These are phyloP conservation scores for Elachura formosa DNA, from an alignment of 2,113 vertebrate species.

Conservation along the genomic window DNA sequence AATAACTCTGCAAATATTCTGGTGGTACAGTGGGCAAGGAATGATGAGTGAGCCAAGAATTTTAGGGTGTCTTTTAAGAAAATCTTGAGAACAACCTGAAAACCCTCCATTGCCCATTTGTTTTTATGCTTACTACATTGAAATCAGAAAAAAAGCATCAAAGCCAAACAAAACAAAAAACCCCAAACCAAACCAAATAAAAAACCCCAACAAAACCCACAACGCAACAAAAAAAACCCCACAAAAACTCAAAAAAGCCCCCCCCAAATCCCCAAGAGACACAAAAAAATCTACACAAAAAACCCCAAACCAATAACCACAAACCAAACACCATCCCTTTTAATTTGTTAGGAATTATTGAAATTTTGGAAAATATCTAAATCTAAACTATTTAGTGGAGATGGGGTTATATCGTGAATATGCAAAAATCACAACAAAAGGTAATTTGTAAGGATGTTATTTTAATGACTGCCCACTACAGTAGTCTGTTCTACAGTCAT, in stretches of 20 bases:
- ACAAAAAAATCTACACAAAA: fast-evolving
- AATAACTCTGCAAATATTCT: background rate
- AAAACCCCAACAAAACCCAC: background rate
- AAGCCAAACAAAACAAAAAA: background rate
- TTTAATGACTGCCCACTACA: background rate
- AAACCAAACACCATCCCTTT: fast-evolving
- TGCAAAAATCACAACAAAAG: background rate
- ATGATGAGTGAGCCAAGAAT: background rate
- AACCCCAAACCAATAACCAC: background rate
- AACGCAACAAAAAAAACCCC: background rate
- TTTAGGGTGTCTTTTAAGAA: background rate
- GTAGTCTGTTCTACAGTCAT: background rate
- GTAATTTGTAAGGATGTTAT: background rate
- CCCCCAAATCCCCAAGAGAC: background rate
- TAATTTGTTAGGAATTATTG: background rate
- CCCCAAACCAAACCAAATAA: background rate
- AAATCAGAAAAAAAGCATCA: background rate
- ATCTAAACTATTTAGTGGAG: background rate
- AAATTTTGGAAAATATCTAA: background rate
- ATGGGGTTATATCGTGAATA: background rate
- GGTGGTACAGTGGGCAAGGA: background rate
- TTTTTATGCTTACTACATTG: background rate
- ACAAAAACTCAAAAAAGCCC: fast-evolving
- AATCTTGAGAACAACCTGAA: background rate
- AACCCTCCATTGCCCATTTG: background rate